phyloP scores from a whole-genome alignment of 2,888 invertebrate genomes.

The Drosophila mimetica region DNA sequence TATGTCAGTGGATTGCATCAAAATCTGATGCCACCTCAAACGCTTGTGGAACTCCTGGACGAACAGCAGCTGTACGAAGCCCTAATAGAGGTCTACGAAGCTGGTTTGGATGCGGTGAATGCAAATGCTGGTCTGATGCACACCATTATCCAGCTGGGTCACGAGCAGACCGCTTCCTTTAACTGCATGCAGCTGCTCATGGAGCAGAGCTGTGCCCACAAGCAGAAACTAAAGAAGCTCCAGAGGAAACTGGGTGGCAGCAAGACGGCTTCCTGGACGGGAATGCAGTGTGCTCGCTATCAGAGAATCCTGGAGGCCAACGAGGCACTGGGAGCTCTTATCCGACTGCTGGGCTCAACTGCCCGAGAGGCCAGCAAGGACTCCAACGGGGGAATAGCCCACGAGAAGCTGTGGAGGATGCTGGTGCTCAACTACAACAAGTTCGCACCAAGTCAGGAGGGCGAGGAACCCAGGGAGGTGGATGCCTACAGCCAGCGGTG shows the following conservation, averaged over 20 bases:
- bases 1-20: conserved; percentile 94
- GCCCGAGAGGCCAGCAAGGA: conserved; percentile 86
- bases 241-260: conserved; percentile 87
- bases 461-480: conserved; percentile 53
- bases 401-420: conserved; percentile 89
- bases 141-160: conserved; percentile 86
- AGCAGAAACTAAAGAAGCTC: conserved; percentile 92
- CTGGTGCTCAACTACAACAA: conserved; percentile 85
- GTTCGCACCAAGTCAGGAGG: conserved; percentile 77
- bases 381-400: conserved; percentile 85
- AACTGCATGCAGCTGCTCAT: conserved; percentile 90
- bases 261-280: conserved; percentile 84
- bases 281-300: conserved; percentile 81
- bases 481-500: conserved; percentile 60
- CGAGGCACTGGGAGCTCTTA: conserved; percentile 86
- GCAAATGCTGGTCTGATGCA: conserved; percentile 88
- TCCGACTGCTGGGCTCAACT: conserved; percentile 87
- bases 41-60: conserved; percentile 85
- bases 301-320: conserved; percentile 87
- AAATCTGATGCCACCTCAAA: conserved; percentile 90
- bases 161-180: conserved; percentile 88
- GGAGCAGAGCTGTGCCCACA: conserved; percentile 89
- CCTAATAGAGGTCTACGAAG: conserved; percentile 86
- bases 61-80: conserved; percentile 88
- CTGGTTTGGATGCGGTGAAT: conserved; percentile 89